Conservation (phyloP, 2,888 invertebrate genomes). For the Apotomis turbidana region DNA sequence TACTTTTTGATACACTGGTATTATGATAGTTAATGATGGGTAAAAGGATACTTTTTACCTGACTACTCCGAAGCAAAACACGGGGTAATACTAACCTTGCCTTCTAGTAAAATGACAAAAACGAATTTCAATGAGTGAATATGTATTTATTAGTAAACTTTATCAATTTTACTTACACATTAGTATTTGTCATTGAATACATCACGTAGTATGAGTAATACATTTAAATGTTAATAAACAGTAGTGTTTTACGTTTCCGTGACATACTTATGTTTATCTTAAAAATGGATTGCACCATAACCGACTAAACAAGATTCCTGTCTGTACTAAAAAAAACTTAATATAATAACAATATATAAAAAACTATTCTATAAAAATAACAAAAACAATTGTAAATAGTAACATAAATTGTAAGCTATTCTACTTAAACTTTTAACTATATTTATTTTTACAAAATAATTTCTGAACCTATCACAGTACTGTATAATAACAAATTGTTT, state of each 20-base stretch:
- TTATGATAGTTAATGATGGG: no score
- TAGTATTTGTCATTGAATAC: slow-evolving; percentile 41
- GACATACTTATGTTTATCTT: not conserved
- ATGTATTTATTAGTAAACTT: slow-evolving; percentile 30
- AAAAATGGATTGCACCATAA: slow-evolving; percentile 5
- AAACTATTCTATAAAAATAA: not conserved
- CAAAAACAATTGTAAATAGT: slow-evolving; percentile 5
- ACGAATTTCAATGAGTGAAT: not conserved
- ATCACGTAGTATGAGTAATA: slow-evolving; percentile 16
- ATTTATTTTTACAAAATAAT: not conserved
- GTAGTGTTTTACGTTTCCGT: not conserved
- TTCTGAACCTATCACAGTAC: slow-evolving; percentile 1
- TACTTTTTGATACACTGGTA: no score
- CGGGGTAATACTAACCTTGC: no score
- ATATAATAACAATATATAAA: not conserved
- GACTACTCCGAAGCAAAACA: no score
- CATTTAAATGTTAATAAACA: slow-evolving; percentile 9
- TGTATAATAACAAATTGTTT: not conserved
- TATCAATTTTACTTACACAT: slow-evolving; percentile 27
- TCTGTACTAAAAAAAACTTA: not conserved
- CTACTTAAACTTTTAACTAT: not conserved
- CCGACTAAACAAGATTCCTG: not conserved
- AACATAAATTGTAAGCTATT: not conserved
- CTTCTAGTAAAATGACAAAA: not conserved
- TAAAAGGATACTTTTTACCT: no score